A percentile compares a stretch with the other conserved stretches of the same genome.
Evolutionary conservation across 2,113 vertebrate species (phyloP).

Genomic region (Chauna torquata): DNA sequence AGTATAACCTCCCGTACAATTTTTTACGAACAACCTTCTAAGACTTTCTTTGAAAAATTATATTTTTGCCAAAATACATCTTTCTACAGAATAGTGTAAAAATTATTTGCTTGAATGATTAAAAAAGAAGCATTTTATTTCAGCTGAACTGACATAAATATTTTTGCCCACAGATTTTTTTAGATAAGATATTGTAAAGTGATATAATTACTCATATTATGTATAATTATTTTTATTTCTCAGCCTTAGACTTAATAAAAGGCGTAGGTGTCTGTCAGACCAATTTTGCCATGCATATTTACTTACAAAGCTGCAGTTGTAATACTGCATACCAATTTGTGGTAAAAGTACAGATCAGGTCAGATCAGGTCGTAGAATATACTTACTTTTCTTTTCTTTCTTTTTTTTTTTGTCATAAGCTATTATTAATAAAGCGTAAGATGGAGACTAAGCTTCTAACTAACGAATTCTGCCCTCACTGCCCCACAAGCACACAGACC

Average conservation of each 20-base stretch:
- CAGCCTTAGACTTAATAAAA: not conserved
- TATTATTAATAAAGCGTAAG: not conserved
- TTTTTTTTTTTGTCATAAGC: not conserved
- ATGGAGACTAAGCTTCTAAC: not conserved
- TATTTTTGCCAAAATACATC: not conserved
- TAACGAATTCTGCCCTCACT: not conserved
- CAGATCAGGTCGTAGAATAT: not conserved
- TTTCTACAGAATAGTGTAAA: not conserved
- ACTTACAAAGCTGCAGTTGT: not conserved
- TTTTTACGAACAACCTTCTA: not conserved
- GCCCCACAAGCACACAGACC: not conserved
- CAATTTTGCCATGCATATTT: not conserved
- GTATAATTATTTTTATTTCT: not conserved
- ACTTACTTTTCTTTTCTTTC: not conserved
- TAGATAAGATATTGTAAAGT: not conserved
- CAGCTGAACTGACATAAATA: not conserved
- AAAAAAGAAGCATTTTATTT: not conserved
- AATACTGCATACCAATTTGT: not conserved
- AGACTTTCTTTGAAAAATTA: not conserved
- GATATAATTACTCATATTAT: not conserved
- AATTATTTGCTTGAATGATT: not conserved
- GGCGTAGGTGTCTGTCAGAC: not conserved
- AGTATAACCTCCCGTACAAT: not conserved
- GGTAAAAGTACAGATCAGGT: not conserved
- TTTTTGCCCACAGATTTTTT: not conserved